Base-by-base conservation (phyloP, 1,140 invertebrate species). In the Drosophila hydei region DNA sequence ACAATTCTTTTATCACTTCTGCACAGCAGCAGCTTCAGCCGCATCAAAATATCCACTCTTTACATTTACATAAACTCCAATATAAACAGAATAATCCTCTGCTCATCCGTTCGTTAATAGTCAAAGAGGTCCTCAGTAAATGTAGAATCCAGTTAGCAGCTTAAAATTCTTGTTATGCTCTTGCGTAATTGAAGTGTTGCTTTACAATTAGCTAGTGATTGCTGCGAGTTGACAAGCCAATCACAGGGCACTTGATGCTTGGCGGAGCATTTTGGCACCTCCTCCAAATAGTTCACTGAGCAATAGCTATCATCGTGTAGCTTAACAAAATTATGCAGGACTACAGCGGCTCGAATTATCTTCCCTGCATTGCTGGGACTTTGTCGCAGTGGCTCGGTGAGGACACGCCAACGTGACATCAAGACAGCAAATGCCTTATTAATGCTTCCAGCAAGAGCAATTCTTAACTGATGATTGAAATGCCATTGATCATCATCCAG, bases 291-390 rank as follows among this genome's bases (percentile, higher is more conserved):
- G 0, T 6, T 21, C 4, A 14, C 21, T 9, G 43, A 33, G 19
- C 36, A 56, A 16, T 71, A 64, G 45, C 23, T 51, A 2, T 65
- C 52, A 30, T 64, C 63, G 9, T 71, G 68, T 3, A 7, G 60
- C 3, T 58, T 38, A 3, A 58, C 36, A 58, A 71, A 58, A 14
- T 70, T 63, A 16, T 63, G 60, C 43, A 70, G 18, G 5, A 63
- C 43, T 14, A 63, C n/a, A n/a, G 60, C 14, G 9, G 59, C 67
- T 12, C 18, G 36, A 8, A 64, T 18, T 8, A 51, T 50, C 40
- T 64, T 71, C 33, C 23, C 42, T 2, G 60, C 60, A 25, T 64
- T 71, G n/a, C 0, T 4, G 6, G 43, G 18, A 40, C 45, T 51
- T 14, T 27, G 42, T 19, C 23, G 30, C 12, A 71, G 19, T 6